These are phyloP conservation scores for Platorchestia sp. DNA, from an alignment of 1,140 invertebrate genomes.

Conservation along the genomic window DNA sequence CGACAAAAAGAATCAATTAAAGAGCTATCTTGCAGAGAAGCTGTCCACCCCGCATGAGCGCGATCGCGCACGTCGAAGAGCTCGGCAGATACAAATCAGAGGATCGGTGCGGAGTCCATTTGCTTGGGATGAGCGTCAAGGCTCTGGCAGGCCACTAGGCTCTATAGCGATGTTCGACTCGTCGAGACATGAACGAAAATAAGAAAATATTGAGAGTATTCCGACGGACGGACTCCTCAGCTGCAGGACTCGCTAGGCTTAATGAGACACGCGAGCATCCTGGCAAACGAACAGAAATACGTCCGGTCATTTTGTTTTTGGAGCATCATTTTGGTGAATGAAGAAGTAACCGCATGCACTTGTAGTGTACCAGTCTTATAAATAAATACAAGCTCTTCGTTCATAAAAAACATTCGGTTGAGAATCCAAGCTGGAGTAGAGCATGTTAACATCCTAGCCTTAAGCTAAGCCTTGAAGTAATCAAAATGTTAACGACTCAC, in stretches of 20 bases:
- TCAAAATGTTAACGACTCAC: neutral
- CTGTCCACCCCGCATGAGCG: neutral
- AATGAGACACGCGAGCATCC: neutral
- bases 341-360: neutral
- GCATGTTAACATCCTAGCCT: neutral
- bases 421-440: neutral
- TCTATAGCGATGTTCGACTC: neutral
- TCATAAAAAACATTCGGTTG: too few relatives aligned
- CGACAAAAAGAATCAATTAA: neutral
- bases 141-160: slow-evolving; percentile 39
- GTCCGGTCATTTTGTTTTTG: neutral
- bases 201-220: slow-evolving; percentile 5
- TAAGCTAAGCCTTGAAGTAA: neutral
- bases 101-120: slow-evolving; percentile 31
- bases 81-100: slow-evolving; percentile 46
- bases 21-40: neutral
- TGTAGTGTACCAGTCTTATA: neutral
- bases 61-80: neutral
- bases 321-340: neutral
- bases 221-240: neutral
- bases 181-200: neutral
- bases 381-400: neutral
- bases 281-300: neutral
- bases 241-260: neutral
- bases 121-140: slow-evolving; percentile 49